Conservation (phyloP, 1,140 invertebrate genomes). For the Adoxophyes honmai region DNA sequence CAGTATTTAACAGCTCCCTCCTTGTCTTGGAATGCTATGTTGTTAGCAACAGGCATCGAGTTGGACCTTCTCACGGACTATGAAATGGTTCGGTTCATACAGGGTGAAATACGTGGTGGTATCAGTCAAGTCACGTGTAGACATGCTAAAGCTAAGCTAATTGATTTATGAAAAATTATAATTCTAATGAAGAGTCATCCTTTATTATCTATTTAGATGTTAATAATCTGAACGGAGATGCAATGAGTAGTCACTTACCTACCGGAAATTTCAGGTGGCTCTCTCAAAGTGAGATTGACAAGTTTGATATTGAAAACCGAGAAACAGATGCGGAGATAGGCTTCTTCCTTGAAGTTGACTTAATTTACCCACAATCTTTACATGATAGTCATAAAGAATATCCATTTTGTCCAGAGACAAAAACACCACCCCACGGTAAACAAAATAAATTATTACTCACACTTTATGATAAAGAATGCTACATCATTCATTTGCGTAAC, state of each 20-base stretch:
- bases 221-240: slow-evolving; percentile 78
- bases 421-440: slow-evolving; percentile 26
- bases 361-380: slow-evolving; percentile 47
- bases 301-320: slow-evolving; percentile 43
- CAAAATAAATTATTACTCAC: slow-evolving; percentile 49
- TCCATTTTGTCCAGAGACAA: slow-evolving; percentile 67
- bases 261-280: slow-evolving; percentile 67
- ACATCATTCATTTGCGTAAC: slow-evolving; percentile 74
- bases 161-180: slow-evolving; percentile 58
- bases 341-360: slow-evolving; percentile 76
- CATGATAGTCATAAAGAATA: slow-evolving; percentile 77
- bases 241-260: slow-evolving; percentile 68
- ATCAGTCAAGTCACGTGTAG: slow-evolving; percentile 50
- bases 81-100: slow-evolving; percentile 62
- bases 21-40: slow-evolving; percentile 55
- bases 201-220: slow-evolving; percentile 74
- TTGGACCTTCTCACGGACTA: slow-evolving; percentile 72
- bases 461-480: slow-evolving; percentile 56
- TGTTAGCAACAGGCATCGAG: slow-evolving; percentile 42
- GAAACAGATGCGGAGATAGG: slow-evolving; percentile 58
- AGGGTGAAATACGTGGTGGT: slow-evolving; percentile 56
- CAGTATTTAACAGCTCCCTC: slow-evolving; percentile 55
- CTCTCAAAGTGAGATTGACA: slow-evolving; percentile 23
- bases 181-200: slow-evolving; percentile 41
- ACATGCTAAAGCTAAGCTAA: slow-evolving; percentile 70